Percentiles rank a stretch among this genome's conserved stretches.
These are phyloP conservation scores for Platichthys stellatus DNA, from an alignment of 2,113 vertebrate species.

Conservation along the genomic window DNA sequence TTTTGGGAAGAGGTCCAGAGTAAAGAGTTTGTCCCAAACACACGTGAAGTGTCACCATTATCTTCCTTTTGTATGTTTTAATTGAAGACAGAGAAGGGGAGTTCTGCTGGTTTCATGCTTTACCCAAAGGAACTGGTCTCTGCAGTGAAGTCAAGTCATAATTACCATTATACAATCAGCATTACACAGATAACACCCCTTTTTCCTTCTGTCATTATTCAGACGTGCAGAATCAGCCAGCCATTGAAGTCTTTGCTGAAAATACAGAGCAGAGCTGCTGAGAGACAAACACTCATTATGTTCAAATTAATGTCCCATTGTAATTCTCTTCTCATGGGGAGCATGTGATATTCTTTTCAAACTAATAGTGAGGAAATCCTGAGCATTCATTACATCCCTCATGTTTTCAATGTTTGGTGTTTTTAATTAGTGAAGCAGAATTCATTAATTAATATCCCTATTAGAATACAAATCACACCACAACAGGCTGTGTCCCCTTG, in stretches of 20 bases:
- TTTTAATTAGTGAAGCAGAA: constrained; percentile 65
- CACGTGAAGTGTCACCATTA: not conserved
- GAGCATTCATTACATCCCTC: constrained; percentile 65
- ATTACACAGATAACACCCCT: constrained; percentile 65
- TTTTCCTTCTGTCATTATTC: constrained; percentile 58
- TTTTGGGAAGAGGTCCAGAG: constrained; percentile 6
- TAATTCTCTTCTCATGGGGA: constrained; percentile 69
- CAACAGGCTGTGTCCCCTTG: constrained; percentile 55
- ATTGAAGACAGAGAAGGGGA: constrained; percentile 35
- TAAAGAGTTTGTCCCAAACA: constrained; percentile 18
- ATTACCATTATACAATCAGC: constrained; percentile 67
- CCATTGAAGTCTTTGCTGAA: constrained; percentile 61
- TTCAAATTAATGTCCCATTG: constrained; percentile 74
- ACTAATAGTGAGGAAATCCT: constrained; percentile 56
- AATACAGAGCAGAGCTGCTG: constrained; percentile 40
- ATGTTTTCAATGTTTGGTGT: constrained; percentile 46
- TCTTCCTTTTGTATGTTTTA: constrained; percentile 50
- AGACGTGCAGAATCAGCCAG: constrained; percentile 58
- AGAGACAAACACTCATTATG: constrained; percentile 74
- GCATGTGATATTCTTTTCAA: constrained; percentile 52
- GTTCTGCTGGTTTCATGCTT: constrained; percentile 35
- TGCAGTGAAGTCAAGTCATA: constrained; percentile 56
- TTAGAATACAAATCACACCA: constrained; percentile 53
- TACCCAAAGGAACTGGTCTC: constrained; percentile 46
- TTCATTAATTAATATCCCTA: constrained; percentile 65